These are phyloP conservation scores for Burhinus bistriatus DNA, from an alignment of 2,113 vertebrate genomes.

Conservation along the genomic window DNA sequence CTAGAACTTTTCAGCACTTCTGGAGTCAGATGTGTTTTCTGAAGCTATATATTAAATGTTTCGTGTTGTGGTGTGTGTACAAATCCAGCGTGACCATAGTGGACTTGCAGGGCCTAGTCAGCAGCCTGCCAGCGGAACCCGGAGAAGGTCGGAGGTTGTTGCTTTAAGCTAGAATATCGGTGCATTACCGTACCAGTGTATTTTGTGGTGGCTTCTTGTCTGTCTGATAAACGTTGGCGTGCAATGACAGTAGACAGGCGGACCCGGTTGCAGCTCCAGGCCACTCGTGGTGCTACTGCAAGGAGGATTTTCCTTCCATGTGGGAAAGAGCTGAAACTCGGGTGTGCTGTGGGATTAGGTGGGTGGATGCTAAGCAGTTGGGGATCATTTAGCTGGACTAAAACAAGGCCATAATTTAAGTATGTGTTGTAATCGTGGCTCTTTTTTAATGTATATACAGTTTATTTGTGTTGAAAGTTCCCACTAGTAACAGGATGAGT, in stretches of 20 bases:
- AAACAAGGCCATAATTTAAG: not conserved
- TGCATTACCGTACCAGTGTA: rapidly evolving
- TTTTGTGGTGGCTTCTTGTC: not conserved
- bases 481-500: not conserved
- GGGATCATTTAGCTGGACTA: not conserved
- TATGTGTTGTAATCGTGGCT: not conserved
- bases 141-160: not conserved
- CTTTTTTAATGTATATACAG: not conserved
- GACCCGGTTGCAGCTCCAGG: not conserved
- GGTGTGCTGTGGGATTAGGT: not conserved
- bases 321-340: not conserved
- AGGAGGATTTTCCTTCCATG: not conserved
- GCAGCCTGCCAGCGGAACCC: not conserved
- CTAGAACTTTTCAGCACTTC: not conserved
- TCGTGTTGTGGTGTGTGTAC: not conserved
- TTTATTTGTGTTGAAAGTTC: not conserved
- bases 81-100: not conserved
- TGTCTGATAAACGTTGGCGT: not conserved
- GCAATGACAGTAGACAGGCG: not conserved
- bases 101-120: not conserved
- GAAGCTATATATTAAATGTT: not conserved
- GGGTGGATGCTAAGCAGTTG: not conserved
- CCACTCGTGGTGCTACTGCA: rapidly evolving
- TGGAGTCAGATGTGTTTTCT: not conserved
- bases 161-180: not conserved